Evolutionary conservation across 2,113 vertebrate species (phyloP), one percentile per base, ranked within the genome.

Genomic region (Neopipo cinnamomea): DNA sequence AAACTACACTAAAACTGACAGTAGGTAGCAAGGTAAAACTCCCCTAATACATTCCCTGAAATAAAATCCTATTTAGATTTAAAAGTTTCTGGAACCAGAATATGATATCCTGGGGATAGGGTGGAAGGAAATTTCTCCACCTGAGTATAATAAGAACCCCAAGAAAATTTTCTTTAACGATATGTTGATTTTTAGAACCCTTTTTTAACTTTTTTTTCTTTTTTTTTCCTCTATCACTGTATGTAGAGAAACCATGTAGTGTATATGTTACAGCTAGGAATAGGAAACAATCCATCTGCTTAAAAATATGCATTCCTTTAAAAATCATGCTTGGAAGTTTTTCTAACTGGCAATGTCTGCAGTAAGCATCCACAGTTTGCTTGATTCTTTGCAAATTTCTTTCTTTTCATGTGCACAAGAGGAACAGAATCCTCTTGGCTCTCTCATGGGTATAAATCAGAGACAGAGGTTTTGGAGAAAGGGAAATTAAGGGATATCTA

Each of bases 151-250:
- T 22, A 67, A 30, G 3, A 71, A 63, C 59, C 9, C 4, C 1
- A 55, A 33, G 11, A 3, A 91, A 13, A 20, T 56, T 80, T 83
- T 79, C 15, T 74, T 75, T 55, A 67, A 63, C 8, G 61, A 9
- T 7, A 23, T 2, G 3, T 50, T 70, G 7, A 73, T 65, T 50
- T 68, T 2, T 18, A 55, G 6, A 39, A 6, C 9, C 6, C 5
- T 46, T 13, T 24, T 52, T 58, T 28, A n/a, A n/a, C n/a, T n/a
- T 20, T n/a, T 25, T 46, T 39, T 19, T 44, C 12, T 52, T 53
- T 28, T 17, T 0, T 1, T 4, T 12, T 5, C 2, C 18, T 55
- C 8, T 52, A 11, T 80, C 16, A 35, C 28, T 49, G 5, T 46
- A 42, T 14, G 23, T 33, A 59, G 2, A 27, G 18, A 84, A 50